Evolutionary conservation across 1,140 invertebrate species (phyloP).

Genomic region (Bombus superbus): DNA sequence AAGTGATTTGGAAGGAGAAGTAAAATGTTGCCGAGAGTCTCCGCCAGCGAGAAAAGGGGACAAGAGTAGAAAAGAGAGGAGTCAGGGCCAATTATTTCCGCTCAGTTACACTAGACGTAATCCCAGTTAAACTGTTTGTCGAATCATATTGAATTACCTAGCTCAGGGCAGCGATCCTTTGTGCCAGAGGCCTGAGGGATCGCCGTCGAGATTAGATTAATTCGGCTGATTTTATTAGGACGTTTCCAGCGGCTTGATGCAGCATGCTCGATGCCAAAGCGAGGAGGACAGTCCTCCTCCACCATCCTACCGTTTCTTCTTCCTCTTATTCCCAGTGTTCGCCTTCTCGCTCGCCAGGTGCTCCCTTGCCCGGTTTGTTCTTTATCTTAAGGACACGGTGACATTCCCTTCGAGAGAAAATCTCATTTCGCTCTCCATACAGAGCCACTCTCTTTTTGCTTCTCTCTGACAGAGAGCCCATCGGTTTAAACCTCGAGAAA

Average conservation of each 20-base stretch:
- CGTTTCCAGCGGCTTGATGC: constrained; percentile 57
- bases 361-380: constrained; percentile 46
- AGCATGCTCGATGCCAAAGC: constrained; percentile 23
- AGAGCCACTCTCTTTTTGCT: constrained; percentile 17
- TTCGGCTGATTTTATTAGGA: constrained; percentile 76
- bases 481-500: constrained; percentile 60
- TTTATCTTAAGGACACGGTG: constrained; percentile 58
- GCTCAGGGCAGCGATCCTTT: constrained; percentile 71
- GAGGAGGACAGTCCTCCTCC: background rate
- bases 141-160: constrained; percentile 79
- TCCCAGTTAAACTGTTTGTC: constrained; percentile 78
- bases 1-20: background rate
- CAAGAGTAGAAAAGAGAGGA: constrained; percentile 31
- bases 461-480: background rate
- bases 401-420: constrained; percentile 58
- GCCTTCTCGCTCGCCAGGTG: constrained; percentile 39
- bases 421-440: constrained; percentile 57
- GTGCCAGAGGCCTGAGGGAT: constrained; percentile 66
- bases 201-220: constrained; percentile 75
- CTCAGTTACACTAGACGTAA: constrained; percentile 76
- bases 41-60: background rate
- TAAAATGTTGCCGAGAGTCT: constrained; percentile 26
- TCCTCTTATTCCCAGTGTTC: constrained; percentile 11
- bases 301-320: constrained; percentile 9
- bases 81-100: constrained; percentile 72